Evolutionary conservation across 2,888 invertebrate genomes (phyloP).

Genomic region (Lamellibrachia columna): DNA sequence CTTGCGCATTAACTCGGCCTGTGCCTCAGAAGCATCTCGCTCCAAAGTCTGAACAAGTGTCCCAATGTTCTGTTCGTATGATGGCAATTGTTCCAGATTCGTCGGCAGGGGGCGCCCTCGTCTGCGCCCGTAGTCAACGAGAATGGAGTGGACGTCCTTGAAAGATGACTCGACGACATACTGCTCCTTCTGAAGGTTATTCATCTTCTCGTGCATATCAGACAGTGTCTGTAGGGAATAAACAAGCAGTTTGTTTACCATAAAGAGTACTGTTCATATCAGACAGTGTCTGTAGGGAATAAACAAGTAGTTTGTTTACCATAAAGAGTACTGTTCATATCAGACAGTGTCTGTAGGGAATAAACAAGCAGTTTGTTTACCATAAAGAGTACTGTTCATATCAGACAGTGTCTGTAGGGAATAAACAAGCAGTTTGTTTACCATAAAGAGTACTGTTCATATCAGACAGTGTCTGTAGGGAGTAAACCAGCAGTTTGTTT

Average conservation of each 20-base stretch:
- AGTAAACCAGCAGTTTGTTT: too few species aligned
- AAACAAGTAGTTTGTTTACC: neutral
- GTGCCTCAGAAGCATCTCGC: constrained; percentile 53
- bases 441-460: too few species aligned
- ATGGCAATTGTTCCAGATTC: constrained; percentile 51
- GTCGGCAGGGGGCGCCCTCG: constrained; percentile 51
- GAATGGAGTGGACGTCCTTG: constrained; percentile 50
- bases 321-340: too few species aligned
- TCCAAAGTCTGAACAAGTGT: constrained; percentile 57
- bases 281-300: too few species aligned
- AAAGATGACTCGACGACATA: constrained; percentile 50
- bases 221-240: constrained; percentile 44
- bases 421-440: too few species aligned
- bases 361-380: neutral
- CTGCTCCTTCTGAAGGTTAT: constrained; percentile 43
- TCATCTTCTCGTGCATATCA: constrained; percentile 34
- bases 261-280: too few species aligned
- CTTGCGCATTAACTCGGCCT: constrained; percentile 47
- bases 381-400: too few species aligned
- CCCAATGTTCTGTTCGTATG: constrained; percentile 46
- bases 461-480: too few species aligned
- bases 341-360: too few species aligned
- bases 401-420: too few species aligned
- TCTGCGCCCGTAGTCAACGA: constrained; percentile 51
- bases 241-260: neutral